Evolutionary conservation across 2,888 invertebrate genomes (phyloP), one percentile per base, ranked within the genome.

Genomic region (Eutolmus rufibarbis): DNA sequence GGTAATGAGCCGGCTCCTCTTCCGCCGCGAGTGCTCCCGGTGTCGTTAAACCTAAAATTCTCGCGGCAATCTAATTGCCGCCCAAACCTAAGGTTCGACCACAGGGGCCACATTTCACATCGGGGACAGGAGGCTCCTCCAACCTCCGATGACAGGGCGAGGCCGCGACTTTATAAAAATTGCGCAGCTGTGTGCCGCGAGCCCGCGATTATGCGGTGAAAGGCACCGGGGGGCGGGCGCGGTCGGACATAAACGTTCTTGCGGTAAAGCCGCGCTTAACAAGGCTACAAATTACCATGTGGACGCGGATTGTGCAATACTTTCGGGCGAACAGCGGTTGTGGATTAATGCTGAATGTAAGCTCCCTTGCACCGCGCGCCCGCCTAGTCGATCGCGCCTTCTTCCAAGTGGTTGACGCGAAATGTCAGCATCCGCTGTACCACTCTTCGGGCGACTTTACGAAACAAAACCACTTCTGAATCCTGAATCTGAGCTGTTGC

Each of bases 281-380:
- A 51, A 84, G 82, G 66, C 82, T 84, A 66, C 82, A 84, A 84
- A 84, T 84, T 84, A 84, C 57, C 82, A 84, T 66, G 82, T 16
- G 43, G 16, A 46, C 31, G 66, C 37, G 37, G 23, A 57, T 84
- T 84, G 37, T 84, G 82, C 82, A 84, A 66, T 40, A 23, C 51
- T 66, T 34, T 79, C 79, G 78, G 31, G 51, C 51, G 28, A 51
- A 46, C 79, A 51, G 51, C 51, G 28, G 51, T 46, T 31, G 31
- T 79, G 79, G 79, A 79, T 51, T 66, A 40, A 40, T 40, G 40
- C 40, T 78, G 12, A 79, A 28, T 23, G 23, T 31, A 28, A 14
- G 8, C 79, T 12, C 43, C 12, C 0, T 3, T 46, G 14, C 0
- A 2, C 43, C 43, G 43, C 43, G 51, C 23, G 8, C 23, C 37